Conservation (phyloP, 1,140 invertebrate genomes). For the Drosophila repletoides region DNA sequence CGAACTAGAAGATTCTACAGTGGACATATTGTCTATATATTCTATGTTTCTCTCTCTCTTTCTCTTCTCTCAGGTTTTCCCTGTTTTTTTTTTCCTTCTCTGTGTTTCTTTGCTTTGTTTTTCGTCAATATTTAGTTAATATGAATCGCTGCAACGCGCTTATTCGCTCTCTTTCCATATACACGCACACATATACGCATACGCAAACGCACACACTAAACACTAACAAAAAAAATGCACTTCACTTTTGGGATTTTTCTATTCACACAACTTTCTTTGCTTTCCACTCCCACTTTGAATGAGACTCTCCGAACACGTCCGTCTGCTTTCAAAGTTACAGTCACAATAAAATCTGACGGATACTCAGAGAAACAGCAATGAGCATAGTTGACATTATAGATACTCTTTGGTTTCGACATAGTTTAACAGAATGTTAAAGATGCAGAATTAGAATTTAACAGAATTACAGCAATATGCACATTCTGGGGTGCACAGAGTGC, state of each 20-base stretch:
- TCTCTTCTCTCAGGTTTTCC: neutral
- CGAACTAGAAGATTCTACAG: conserved; percentile 77
- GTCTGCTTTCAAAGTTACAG: conserved; percentile 20
- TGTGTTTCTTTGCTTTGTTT: conserved; percentile 2
- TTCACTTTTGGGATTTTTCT: conserved; percentile 44
- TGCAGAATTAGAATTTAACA: conserved; percentile 6
- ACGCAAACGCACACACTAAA: conserved; percentile 15
- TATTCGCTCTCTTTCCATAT: conserved; percentile 9
- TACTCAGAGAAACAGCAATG: conserved; percentile 3
- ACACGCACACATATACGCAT: conserved; percentile 9
- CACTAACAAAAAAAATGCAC: conserved; percentile 20
- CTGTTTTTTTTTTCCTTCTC: neutral
- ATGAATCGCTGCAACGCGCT: conserved; percentile 5
- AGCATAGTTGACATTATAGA: no score
- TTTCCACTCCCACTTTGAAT: conserved; percentile 34
- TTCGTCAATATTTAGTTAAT: conserved; percentile 15
- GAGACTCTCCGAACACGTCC: conserved; percentile 17
- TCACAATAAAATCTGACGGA: conserved; percentile 11
- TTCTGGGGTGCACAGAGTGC: neutral
- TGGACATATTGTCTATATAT: conserved; percentile 55
- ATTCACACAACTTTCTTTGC: conserved; percentile 45
- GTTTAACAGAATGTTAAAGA: conserved; percentile 18
- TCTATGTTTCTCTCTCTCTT: neutral
- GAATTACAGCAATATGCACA: neutral
- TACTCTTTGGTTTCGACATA: no score